These are phyloP conservation scores for Callipepla californica DNA, from an alignment of 2,113 vertebrate genomes.

Conservation along the genomic window DNA sequence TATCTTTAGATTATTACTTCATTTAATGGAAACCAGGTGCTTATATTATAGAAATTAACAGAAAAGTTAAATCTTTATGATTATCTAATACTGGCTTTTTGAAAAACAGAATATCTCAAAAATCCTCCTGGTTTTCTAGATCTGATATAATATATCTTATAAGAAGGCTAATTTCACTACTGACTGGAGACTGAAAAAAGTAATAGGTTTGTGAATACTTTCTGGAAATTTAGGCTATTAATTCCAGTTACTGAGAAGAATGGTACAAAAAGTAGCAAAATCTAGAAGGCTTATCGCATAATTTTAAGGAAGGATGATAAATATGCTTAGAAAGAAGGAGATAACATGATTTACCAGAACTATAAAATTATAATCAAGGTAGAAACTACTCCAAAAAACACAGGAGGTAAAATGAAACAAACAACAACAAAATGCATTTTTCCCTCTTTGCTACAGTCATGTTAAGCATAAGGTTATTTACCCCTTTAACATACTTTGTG, in stretches of 20 bases:
- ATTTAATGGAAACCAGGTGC: not conserved
- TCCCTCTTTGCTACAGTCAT: not conserved
- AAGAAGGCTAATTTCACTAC: not conserved
- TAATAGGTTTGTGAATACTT: not conserved
- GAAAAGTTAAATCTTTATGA: not conserved
- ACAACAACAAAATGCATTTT: not conserved
- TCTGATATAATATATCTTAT: not conserved
- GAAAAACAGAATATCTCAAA: not conserved
- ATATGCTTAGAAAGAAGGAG: not conserved
- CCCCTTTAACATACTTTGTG: not conserved
- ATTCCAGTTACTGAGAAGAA: not conserved
- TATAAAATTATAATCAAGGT: not conserved
- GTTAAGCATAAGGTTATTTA: constrained; percentile 10
- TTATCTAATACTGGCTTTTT: not conserved
- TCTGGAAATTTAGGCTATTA: not conserved
- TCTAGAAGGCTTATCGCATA: not conserved
- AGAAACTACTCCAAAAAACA: not conserved
- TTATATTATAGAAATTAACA: not conserved
- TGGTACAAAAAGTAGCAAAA: not conserved
- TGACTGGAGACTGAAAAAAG: not conserved
- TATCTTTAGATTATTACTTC: not conserved
- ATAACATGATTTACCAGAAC: not conserved
- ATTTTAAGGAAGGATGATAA: not conserved
- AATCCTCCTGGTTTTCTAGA: not conserved
- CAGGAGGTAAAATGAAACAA: not conserved